Base-by-base conservation (phyloP, 2,113 vertebrate genomes). In the Cygnus atratus region DNA sequence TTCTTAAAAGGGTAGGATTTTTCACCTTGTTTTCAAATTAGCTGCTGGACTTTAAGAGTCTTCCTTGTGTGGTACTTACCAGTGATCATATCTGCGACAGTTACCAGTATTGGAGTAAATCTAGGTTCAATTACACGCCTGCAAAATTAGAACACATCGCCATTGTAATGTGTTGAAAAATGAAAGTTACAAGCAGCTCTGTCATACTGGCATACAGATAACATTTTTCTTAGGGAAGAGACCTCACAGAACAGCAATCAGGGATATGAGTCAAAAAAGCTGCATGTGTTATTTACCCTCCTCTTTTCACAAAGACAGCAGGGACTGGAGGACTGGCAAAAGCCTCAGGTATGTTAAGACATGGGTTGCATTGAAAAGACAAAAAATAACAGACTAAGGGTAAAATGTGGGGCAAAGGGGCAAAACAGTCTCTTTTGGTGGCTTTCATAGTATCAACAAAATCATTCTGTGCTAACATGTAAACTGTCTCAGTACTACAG, bases 91-190 rank as follows among this genome's bases (percentile, higher is more conserved):
- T 99, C 99, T 4, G 99, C 98, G 76, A 98, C 98, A 72, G 95
- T 98, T 77, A 98, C 95, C 50, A 99, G 98, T 87, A 99, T 95
- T 55, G 98, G 90, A 62, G 99, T 97, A 97, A 99, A 99, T 93
- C 99, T 98, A 58, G 98, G 96, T 87, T 99, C 98, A 87, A 98
- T 98, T 63, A 99, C 79, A 92, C 99, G 97, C 91, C 99, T 99
- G 97, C 62, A 94, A 95, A 96, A 96, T 76, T 78, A 97, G 79
- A 96, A 80, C 26, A 90, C 57, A 81, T 46, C 26, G 13, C 9
- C 50, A 33, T 58, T 72, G 88, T 79, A 93, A 10, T 9, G 4
- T 2, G 76, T 93, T 74, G 68, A 21, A 46, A 95, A 33, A 10
- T 13, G 29, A 29, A 39, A n/a, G 33, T 54, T 25, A 7, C 9